Percentiles rank a stretch among this genome's conserved stretches.
phyloP scores from a whole-genome alignment of 2,113 vertebrate species.

The Martes martes region DNA sequence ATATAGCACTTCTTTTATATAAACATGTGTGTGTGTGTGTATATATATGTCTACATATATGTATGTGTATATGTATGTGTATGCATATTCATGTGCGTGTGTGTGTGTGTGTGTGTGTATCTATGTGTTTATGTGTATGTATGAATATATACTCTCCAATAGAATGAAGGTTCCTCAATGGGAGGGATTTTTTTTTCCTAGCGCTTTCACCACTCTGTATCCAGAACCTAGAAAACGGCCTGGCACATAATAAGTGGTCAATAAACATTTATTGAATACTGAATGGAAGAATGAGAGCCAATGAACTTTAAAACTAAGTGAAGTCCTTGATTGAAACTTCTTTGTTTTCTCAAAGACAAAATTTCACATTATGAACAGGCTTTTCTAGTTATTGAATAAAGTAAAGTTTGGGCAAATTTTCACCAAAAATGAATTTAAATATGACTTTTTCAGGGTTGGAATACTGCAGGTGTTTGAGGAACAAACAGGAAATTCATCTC shows the following conservation, averaged over 20 bases:
- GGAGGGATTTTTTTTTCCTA: background rate
- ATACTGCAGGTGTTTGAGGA: constrained; percentile 49
- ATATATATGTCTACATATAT: background rate
- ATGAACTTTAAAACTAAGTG: background rate
- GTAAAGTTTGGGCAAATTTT: background rate
- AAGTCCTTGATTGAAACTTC: background rate
- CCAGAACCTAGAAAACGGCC: background rate
- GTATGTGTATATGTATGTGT: background rate
- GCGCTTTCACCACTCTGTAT: background rate
- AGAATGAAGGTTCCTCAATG: background rate
- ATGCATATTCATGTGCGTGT: background rate
- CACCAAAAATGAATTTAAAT: constrained; percentile 28
- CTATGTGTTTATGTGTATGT: background rate
- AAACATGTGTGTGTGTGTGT: background rate
- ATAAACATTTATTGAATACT: constrained; percentile 14
- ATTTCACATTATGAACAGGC: background rate
- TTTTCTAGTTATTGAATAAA: constrained; percentile 36
- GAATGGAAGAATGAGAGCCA: background rate
- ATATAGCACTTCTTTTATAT: background rate
- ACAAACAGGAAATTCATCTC: constrained; percentile 44
- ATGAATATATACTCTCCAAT: background rate
- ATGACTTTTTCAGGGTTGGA: constrained; percentile 39
- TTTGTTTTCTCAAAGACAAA: background rate
- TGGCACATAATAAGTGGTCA: background rate
- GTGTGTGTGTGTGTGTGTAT: background rate